These are phyloP conservation scores for Psittacula cyanocephala DNA, from an alignment of 2,113 vertebrate genomes.

Conservation along the genomic window DNA sequence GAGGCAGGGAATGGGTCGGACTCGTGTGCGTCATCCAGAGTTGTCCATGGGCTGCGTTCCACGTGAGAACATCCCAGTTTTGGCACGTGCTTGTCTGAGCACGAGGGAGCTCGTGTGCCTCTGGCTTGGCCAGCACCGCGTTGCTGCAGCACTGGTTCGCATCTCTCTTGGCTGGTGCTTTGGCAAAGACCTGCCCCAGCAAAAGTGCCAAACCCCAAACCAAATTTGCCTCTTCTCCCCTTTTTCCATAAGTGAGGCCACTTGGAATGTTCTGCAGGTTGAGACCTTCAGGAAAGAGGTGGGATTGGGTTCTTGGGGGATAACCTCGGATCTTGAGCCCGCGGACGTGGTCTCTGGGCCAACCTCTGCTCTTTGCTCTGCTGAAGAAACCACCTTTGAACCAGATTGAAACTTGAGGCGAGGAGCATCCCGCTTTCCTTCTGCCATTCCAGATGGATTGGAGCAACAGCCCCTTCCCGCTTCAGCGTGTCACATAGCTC, in stretches of 20 bases:
- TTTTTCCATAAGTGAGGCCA: neutral
- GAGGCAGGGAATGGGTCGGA: neutral
- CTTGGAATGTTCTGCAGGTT: neutral
- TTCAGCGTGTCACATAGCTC: slow-evolving; percentile 24
- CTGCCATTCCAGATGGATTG: slow-evolving; percentile 11
- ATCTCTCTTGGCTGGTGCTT: neutral
- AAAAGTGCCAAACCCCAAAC: slow-evolving; percentile 60
- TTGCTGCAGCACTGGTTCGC: neutral
- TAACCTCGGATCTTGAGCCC: neutral
- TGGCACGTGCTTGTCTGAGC: neutral
- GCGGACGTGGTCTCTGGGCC: neutral
- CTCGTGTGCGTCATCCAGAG: neutral
- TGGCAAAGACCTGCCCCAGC: neutral
- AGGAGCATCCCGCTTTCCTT: slow-evolving; percentile 31
- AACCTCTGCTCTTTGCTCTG: slow-evolving; percentile 35
- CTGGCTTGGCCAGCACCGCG: neutral
- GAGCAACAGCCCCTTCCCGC: slow-evolving; percentile 37
- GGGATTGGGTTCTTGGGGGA: neutral
- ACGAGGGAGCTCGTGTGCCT: neutral
- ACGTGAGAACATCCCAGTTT: neutral
- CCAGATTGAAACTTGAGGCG: slow-evolving; percentile 37
- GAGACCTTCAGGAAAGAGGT: neutral
- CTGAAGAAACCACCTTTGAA: slow-evolving; percentile 37
- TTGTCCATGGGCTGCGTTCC: neutral
- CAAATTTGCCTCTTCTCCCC: slow-evolving; percentile 27